Evolutionary conservation across 2,797 vertebrate genomes (phyloP).

Genomic region (Botia almorhae): DNA sequence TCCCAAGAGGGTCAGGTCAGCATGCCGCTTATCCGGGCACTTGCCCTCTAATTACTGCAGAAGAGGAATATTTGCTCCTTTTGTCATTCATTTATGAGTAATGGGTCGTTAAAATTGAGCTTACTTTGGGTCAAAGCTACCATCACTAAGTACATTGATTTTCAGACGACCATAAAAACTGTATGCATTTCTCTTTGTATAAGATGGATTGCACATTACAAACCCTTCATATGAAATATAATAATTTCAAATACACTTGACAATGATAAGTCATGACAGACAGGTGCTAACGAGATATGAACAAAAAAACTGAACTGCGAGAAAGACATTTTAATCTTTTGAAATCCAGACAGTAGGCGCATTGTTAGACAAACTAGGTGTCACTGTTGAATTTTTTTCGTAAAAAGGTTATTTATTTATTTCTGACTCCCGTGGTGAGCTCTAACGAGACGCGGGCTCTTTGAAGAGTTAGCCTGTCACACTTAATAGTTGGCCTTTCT

Average conservation of each 20-base stretch:
- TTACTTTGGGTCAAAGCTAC: slow-evolving; percentile 23
- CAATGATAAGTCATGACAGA: slow-evolving; percentile 75
- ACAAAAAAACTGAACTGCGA: slow-evolving; percentile 60
- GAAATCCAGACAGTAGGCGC: slow-evolving; percentile 73
- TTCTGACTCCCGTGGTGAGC: slow-evolving; percentile 63
- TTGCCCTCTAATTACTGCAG: slow-evolving; percentile 47
- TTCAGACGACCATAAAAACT: slow-evolving; percentile 25
- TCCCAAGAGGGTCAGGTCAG: slow-evolving; percentile 43
- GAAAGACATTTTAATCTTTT: slow-evolving; percentile 77
- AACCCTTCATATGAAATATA: slow-evolving; percentile 72
- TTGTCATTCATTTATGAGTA: slow-evolving; percentile 45
- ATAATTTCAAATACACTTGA: slow-evolving; percentile 73
- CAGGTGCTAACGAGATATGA: slow-evolving; percentile 77
- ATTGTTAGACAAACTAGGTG: slow-evolving; percentile 78
- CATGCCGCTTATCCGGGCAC: slow-evolving; percentile 33
- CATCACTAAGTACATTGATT: slow-evolving; percentile 26
- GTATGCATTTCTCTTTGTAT: slow-evolving; percentile 69
- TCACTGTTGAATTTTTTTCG: slow-evolving; percentile 69
- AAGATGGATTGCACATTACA: slow-evolving; percentile 76
- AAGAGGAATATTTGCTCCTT: slow-evolving; percentile 31
- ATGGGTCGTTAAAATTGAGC: slow-evolving; percentile 40
- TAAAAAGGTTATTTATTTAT: slow-evolving; percentile 69
- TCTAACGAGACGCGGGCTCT: slow-evolving; percentile 74
- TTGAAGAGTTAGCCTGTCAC: slow-evolving; percentile 72
- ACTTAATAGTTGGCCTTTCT: slow-evolving; percentile 67